Evolutionary conservation across 2,888 invertebrate genomes (phyloP), one percentile per base, ranked within the genome.

Genomic region (Syrista parreyssii): DNA sequence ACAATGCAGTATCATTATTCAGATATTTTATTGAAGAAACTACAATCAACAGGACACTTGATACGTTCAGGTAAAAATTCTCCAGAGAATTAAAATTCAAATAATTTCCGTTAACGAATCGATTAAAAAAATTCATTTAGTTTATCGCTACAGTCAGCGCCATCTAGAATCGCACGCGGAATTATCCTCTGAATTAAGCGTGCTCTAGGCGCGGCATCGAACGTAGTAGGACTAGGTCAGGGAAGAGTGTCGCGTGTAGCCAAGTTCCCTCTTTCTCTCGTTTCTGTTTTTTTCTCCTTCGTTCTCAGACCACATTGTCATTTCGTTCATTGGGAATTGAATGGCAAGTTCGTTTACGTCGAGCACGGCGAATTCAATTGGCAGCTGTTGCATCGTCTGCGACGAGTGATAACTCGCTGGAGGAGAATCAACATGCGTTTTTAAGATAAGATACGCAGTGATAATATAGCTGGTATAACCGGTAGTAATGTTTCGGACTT

Each of bases 121-220:
- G 23, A 9, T 55, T 23, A 0, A 55, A 23, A 9, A 23, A 55
- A 55, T 55, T 55, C 40, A 15, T 40, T 40, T 6, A 40, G 15
- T 6, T 79, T 76, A 72, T 79, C 79, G 68, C 68, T 2, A 55
- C 6, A 55, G 68, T 68, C 79, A 55, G 75, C 72, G 40, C 55
- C 75, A 68, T 34, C 68, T 32, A 32, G 55, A 71, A 74, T 73
- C n/a, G 23, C 35, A 15, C 55, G 12, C 73, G 71, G 75, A 80
- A 80, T 80, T 80, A 77, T 32, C 73, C 74, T 78, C 68, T 69
- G 77, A 78, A 81, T 77, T 80, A 79, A 80, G 76, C 78, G 76
- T 69, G 73, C 78, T 75, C 75, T 74, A 74, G 75, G 69, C 34
- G 40, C 32, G 72, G 12, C 36, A 15, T 31, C 31, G 31, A 31